Evolutionary conservation across 2,113 vertebrate genomes (phyloP), one percentile per base, ranked within the genome.

Genomic region (Coreoperca whiteheadi): DNA sequence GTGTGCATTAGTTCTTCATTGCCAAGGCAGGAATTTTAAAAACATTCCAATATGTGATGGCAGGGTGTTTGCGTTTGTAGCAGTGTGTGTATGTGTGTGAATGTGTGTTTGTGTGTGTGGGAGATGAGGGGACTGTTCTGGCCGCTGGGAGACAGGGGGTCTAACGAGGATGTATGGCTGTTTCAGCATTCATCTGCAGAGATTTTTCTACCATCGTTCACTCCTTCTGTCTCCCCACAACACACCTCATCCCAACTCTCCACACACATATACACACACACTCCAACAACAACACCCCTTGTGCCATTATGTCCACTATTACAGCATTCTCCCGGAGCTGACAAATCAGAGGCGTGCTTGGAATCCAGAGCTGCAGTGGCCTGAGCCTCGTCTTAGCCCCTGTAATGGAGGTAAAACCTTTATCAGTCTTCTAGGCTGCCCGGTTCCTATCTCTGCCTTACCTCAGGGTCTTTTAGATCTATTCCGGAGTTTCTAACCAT

Each of bases 81-180:
- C 12, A 48, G 43, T 66, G 76, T 67, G 30, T 74, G 15, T 30
- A 4, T 54, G 41, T 43, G n/a, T 63, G 41, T 81, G 34, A 21
- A 23, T 48, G 30, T 20, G 23, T 59, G 57, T 66, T 63, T 72
- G 20, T 74, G 46, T 72, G 72, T 64, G 67, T 66, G 57, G 61
- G 41, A 72, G 85, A 74, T 70, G 77, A 71, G 80, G 73, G 63
- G 79, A 77, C 84, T 69, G 66, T 68, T 81, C 37, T 59, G 79
- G 84, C 83, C 63, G 34, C 74, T 80, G 68, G 87, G 87, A 89
- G 87, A 90, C 91, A 88, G 82, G 78, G 79, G 90, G 87, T 82
- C 91, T 95, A 95, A 96, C 92, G 18, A 95, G 94, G 93, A 96
- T 94, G 84, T 94, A 95, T 95, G 91, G 77, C 90, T 92, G 87